Evolutionary conservation across 1,140 invertebrate species (phyloP).

Genomic region (Brachionus rotundiformis): DNA sequence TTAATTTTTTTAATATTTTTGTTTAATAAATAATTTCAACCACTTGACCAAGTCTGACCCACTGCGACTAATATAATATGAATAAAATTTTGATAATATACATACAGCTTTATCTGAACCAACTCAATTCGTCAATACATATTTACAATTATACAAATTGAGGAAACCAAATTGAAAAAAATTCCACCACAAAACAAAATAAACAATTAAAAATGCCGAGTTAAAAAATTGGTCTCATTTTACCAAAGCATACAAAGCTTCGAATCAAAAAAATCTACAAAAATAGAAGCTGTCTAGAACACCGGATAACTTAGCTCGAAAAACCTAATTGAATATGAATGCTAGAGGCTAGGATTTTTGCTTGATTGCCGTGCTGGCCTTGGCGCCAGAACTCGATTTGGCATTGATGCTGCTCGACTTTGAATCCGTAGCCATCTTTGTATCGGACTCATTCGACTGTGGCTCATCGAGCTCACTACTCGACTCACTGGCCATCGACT

Average conservation of each 20-base stretch:
- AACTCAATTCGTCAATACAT: not conserved
- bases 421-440: not conserved
- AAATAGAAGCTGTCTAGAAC: not conserved
- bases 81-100: not conserved
- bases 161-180: not conserved
- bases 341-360: not conserved
- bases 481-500: not conserved
- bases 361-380: not conserved
- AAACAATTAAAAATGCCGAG: constrained; percentile 1
- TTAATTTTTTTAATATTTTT: constrained; percentile 2
- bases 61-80: not conserved
- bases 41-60: not conserved
- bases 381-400: not conserved
- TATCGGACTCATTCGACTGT: not conserved
- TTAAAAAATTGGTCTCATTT: not conserved
- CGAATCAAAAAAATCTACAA: not conserved
- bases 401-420: not conserved
- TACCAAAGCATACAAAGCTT: not conserved
- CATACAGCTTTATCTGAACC: not conserved
- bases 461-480: not conserved
- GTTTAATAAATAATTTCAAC: constrained; percentile 7
- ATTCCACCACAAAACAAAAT: constrained; percentile 6
- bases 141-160: constrained; percentile 8
- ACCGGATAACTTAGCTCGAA: not conserved
- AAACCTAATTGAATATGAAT: not conserved